These are phyloP conservation scores for Limulus polyphemus DNA, from an alignment of 2,888 invertebrate genomes.

Conservation along the genomic window DNA sequence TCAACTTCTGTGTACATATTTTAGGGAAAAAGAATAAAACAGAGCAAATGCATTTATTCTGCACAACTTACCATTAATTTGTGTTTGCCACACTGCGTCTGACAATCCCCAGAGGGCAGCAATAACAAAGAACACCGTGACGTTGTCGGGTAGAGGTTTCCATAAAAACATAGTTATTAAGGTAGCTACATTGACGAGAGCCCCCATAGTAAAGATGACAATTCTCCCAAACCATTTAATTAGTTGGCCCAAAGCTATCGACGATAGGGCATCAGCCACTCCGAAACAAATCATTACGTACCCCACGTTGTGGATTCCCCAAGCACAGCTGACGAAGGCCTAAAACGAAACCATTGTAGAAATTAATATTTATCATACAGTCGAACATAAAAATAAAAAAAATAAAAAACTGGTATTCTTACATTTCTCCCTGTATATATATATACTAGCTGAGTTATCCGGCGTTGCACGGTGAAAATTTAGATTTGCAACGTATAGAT, in stretches of 20 bases:
- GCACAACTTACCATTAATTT: constrained; percentile 65
- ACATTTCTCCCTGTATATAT: no score
- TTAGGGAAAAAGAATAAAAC: neutral
- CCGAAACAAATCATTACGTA: constrained; percentile 97
- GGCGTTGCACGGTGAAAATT: no score
- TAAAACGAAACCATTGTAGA: constrained; percentile 36
- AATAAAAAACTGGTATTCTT: no score
- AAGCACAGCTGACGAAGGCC: constrained; percentile 73
- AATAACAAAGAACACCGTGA: constrained; percentile 50
- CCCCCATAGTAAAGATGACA: constrained; percentile 63
- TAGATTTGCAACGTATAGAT: no score
- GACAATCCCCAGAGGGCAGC: constrained; percentile 88
- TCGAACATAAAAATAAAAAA: no score
- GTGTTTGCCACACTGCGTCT: constrained; percentile 93
- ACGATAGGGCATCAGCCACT: constrained; percentile 80
- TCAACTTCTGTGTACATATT: no score
- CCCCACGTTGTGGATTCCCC: constrained; percentile 84
- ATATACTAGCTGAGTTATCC: no score
- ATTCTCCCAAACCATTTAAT: constrained; percentile 85
- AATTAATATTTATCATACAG: no score
- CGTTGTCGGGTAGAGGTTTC: constrained; percentile 62
- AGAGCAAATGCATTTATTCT: neutral
- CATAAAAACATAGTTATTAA: constrained; percentile 70
- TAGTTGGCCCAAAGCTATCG: constrained; percentile 74
- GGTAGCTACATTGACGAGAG: constrained; percentile 59